These are phyloP conservation scores for Onychomys arenicola DNA, from an alignment of 2,797 vertebrate species.

Conservation along the genomic window DNA sequence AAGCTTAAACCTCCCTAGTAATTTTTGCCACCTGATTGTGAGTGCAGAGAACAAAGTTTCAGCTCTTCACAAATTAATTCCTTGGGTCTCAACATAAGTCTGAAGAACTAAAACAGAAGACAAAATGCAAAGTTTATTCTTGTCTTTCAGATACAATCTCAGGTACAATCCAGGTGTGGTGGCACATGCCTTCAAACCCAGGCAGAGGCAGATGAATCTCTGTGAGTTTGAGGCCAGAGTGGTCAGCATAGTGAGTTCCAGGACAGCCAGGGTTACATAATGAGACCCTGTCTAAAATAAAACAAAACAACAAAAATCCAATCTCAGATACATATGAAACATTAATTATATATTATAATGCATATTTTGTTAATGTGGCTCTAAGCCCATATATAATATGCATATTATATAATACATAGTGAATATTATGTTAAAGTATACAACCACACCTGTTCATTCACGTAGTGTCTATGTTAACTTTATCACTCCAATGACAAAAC, in stretches of 20 bases:
- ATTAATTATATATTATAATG: background rate
- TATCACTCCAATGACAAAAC: background rate
- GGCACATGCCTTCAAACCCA: background rate
- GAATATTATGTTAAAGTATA: background rate
- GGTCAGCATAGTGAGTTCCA: background rate
- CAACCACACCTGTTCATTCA: background rate
- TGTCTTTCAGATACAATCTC: constrained; percentile 7
- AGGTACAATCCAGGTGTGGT: background rate
- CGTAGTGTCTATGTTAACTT: background rate
- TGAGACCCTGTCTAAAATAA: background rate
- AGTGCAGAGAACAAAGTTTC: background rate
- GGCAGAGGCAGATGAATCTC: background rate
- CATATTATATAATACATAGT: background rate
- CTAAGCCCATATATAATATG: background rate
- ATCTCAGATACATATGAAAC: background rate
- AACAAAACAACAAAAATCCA: background rate
- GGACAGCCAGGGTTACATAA: background rate
- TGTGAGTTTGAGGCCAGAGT: background rate
- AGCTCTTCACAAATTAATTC: background rate
- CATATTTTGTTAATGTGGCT: background rate
- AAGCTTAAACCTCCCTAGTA: background rate
- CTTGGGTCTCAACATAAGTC: constrained; percentile 22
- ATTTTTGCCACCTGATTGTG: background rate
- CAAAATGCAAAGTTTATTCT: background rate
- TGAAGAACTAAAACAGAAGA: constrained; percentile 21